These are phyloP conservation scores for Beris chalybata DNA, from an alignment of 2,888 invertebrate species.

Conservation along the genomic window DNA sequence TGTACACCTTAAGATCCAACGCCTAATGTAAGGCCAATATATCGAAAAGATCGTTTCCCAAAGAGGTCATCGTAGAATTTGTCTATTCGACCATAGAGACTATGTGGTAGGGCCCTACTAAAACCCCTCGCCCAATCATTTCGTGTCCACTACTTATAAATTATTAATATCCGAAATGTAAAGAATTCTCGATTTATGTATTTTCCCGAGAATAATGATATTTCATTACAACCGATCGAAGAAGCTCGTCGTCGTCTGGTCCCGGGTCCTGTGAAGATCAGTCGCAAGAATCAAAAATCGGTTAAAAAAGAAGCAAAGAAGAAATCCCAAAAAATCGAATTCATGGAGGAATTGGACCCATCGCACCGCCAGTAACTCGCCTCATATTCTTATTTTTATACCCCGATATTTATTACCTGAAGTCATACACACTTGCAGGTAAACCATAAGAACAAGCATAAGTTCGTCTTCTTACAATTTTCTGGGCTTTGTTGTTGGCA, in stretches of 20 bases:
- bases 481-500: background rate
- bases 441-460: background rate
- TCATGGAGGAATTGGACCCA: background rate
- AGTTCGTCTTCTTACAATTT: background rate
- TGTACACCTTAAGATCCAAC: too few relatives aligned
- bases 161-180: constrained; percentile 16
- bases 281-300: too few relatives aligned
- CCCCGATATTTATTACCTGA: constrained; percentile 3
- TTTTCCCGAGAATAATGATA: constrained; percentile 11
- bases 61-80: background rate
- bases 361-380: background rate
- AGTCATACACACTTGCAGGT: constrained; percentile 7
- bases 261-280: too few relatives aligned
- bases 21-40: background rate
- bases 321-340: too few relatives aligned
- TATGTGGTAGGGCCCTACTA: background rate
- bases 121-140: background rate
- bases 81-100: too few relatives aligned
- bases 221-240: constrained; percentile 7
- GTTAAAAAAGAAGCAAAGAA: too few relatives aligned
- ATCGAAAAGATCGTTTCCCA: background rate
- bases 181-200: constrained; percentile 21
- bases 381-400: background rate
- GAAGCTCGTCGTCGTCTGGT: background rate
- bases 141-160: constrained; percentile 6